phyloP scores from a whole-genome alignment of 1,140 invertebrate species.

The Trichomalopsis sarcophagae region DNA sequence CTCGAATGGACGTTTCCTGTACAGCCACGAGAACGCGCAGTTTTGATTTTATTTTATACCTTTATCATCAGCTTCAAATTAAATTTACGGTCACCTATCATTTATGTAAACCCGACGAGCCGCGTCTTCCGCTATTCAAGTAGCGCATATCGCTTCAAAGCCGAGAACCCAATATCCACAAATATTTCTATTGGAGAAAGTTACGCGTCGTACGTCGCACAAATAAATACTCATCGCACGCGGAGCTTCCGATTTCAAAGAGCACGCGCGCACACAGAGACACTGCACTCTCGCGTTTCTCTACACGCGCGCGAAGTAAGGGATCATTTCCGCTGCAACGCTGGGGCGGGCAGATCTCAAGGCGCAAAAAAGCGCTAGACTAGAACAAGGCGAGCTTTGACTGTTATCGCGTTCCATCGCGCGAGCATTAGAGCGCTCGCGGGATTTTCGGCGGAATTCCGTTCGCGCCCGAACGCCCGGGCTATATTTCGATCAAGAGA shows the following conservation, averaged over 20 bases:
- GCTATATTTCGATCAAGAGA: conserved; percentile 3
- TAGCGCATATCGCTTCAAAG: neutral
- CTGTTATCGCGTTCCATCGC: neutral
- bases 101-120: no score
- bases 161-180: neutral
- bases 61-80: no score
- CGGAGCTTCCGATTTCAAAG: conserved; percentile 29
- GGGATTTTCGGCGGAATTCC: neutral
- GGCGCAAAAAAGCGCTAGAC: conserved; percentile 7
- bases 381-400: conserved; percentile 23
- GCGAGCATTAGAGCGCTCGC: neutral
- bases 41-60: no score
- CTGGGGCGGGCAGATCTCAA: neutral
- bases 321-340: conserved; percentile 24
- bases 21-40: no score
- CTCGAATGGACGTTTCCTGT: no score
- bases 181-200: neutral
- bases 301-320: neutral
- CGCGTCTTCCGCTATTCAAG: neutral
- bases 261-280: neutral
- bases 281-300: conserved; percentile 11
- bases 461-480: neutral
- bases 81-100: no score
- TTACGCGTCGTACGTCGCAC: neutral
- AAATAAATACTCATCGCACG: conserved; percentile 13